phyloP scores from a whole-genome alignment of 2,888 invertebrate genomes.

The Agriotes lineatus region DNA sequence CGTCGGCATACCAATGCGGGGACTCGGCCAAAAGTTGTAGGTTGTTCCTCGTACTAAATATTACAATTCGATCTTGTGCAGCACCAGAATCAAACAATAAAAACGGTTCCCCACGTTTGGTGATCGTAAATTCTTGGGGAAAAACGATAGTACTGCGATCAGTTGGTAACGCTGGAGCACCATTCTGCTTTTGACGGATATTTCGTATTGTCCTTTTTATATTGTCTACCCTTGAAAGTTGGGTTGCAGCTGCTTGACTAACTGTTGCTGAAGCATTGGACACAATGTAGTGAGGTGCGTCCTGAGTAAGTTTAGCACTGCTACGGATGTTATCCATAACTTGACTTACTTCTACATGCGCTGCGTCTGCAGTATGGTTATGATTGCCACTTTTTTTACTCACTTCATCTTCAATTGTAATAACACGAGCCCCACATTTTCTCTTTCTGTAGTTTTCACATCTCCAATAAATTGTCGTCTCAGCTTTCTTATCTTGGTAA shows the following conservation, averaged over 20 bases:
- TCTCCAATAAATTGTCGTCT: conserved; percentile 16
- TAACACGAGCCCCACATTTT: conserved; percentile 3
- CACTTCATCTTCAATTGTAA: conserved; percentile 1
- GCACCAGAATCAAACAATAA: conserved; percentile 20
- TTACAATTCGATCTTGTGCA: conserved; percentile 4
- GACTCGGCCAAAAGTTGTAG: neutral
- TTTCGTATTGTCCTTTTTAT: conserved; percentile 27
- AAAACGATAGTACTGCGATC: conserved; percentile 8
- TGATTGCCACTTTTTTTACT: conserved; percentile 13
- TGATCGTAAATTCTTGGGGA: conserved; percentile 3
- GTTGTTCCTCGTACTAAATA: neutral
- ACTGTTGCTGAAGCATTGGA: neutral
- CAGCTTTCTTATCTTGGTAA: conserved; percentile 11
- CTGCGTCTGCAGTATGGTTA: neutral
- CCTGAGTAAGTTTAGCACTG: conserved; percentile 4
- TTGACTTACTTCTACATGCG: conserved; percentile 11
- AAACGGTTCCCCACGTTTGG: conserved; percentile 1
- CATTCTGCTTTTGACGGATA: neutral
- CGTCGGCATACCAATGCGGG: conserved; percentile 41
- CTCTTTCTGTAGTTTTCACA: neutral
- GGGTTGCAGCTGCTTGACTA: neutral
- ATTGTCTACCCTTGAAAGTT: conserved; percentile 2
- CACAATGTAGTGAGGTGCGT: conserved; percentile 2
- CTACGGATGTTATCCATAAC: conserved; percentile 6
- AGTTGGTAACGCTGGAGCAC: conserved; percentile 18